Evolutionary conservation across 2,797 vertebrate species (phyloP).

Genomic region (Babyrousa celebensis): DNA sequence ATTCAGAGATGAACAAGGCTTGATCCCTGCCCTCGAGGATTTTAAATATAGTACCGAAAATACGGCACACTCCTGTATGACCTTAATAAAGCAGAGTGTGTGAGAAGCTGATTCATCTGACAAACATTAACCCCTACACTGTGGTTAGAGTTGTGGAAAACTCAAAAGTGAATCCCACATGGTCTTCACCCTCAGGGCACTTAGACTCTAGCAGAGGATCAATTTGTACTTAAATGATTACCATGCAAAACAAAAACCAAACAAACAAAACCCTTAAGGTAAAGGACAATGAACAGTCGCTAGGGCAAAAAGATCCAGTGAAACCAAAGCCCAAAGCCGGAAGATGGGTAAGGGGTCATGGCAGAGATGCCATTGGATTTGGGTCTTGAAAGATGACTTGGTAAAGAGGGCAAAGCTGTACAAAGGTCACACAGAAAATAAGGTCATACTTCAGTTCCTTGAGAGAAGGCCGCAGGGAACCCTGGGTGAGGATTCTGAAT

Average conservation of each 20-base stretch:
- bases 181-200: constrained; percentile 28
- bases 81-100: constrained; percentile 66
- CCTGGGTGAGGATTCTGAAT: background rate
- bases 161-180: constrained; percentile 20
- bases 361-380: background rate
- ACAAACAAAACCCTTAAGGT: background rate
- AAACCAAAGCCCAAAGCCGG: background rate
- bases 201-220: background rate
- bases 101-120: constrained; percentile 43
- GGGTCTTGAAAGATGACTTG: background rate
- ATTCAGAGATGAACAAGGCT: constrained; percentile 70
- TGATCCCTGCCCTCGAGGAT: constrained; percentile 52
- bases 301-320: background rate
- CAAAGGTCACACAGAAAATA: background rate
- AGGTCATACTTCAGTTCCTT: background rate
- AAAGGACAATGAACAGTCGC: constrained; percentile 23
- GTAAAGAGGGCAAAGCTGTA: background rate
- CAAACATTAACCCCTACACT: constrained; percentile 59
- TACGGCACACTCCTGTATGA: background rate
- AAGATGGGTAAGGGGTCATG: background rate
- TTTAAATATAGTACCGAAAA: constrained; percentile 66
- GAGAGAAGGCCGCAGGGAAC: background rate
- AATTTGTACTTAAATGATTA: constrained; percentile 63
- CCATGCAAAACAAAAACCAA: constrained; percentile 28
- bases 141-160: constrained; percentile 55